Conservation (phyloP, 2,113 vertebrate species). For the Callipepla californica region DNA sequence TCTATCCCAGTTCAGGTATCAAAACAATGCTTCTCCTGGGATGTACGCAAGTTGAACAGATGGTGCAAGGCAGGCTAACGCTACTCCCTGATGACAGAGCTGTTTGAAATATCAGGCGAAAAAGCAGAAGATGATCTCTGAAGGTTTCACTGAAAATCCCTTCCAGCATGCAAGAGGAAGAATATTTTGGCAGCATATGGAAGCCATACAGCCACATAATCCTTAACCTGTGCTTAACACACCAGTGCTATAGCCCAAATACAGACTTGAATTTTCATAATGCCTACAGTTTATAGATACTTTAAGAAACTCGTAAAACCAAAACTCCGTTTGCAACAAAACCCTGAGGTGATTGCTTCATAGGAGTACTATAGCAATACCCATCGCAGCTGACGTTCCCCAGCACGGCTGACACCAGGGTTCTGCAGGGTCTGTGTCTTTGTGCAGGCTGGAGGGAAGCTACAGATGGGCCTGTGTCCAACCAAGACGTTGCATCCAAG, state of each 20-base stretch:
- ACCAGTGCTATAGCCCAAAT: background rate
- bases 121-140: background rate
- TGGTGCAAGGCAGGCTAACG: background rate
- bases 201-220: background rate
- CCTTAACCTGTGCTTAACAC: background rate
- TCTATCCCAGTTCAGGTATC: background rate
- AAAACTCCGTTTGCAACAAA: background rate
- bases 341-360: background rate
- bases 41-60: background rate
- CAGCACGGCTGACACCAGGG: background rate
- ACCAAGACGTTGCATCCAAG: background rate
- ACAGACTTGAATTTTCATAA: background rate
- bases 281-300: background rate
- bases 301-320: background rate
- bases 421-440: fast-evolving
- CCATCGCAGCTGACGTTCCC: background rate
- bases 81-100: background rate
- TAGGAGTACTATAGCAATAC: background rate
- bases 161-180: background rate
- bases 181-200: background rate
- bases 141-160: background rate
- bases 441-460: background rate
- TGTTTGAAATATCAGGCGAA: background rate
- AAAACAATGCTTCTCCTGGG: background rate
- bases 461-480: background rate